Evolutionary conservation across 2,797 vertebrate genomes (phyloP), one percentile per base, ranked within the genome.

Genomic region (Rhinophrynus dorsalis): DNA sequence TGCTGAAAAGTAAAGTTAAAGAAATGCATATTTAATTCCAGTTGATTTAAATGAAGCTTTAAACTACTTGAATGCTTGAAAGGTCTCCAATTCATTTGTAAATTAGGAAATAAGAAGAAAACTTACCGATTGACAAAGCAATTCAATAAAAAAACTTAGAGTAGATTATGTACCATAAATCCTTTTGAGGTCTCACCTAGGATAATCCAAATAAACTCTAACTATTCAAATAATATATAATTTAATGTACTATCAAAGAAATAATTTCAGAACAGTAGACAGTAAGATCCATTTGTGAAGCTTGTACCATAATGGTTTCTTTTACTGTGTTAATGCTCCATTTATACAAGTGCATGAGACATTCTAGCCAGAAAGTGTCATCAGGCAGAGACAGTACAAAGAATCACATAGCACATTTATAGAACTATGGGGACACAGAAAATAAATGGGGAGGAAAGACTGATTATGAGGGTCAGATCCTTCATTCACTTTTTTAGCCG

Each of bases 301-400:
- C 6, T 67, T 63, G 20, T 12, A 45, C 71, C 77, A 74, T 61
- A 72, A 55, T 52, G 21, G 76, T 79, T 26, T 15, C 38, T 47
- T 13, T 10, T 29, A 23, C 11, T 37, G 30, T 55, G 20, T 58
- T 35, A 13, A 30, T 52, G 33, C 58, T 42, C 37, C 24, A 48
- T 56, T 63, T 71, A 50, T 57, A 64, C 33, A 18, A 65, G 32
- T 9, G 17, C 17, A 26, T 32, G 30, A 40, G 13, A 50, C 13
- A 30, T 42, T 57, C 61, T 42, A 71, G 29, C 17, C 40, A 18
- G 13, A 62, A 12, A n/a, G 27, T 40, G 42, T 50, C 50, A 38
- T 24, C 35, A 57, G 51, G 29, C 59, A 56, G 18, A 32, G 24
- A 56, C 21, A 1, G 3, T 20, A 65, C n/a, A 65, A 51, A 44